Evolutionary conservation across 2,797 vertebrate genomes (phyloP).

Genomic region (Austrolebias charrua): DNA sequence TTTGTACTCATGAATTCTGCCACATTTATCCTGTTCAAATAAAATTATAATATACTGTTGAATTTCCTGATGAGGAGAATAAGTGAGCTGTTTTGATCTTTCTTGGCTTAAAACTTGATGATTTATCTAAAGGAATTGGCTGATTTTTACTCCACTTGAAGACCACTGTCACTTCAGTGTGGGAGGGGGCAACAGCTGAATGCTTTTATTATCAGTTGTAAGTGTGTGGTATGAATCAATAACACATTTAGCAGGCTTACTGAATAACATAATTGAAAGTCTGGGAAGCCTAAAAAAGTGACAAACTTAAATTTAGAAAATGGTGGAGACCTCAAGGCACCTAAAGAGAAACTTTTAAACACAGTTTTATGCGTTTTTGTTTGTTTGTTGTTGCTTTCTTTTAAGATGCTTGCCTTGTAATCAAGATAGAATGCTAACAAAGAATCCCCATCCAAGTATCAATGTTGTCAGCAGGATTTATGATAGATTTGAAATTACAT

Average conservation of each 20-base stretch:
- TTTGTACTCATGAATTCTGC: no score
- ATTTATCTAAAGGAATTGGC: background rate
- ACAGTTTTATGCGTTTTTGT: background rate
- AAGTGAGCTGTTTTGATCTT: background rate
- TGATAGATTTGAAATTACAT: background rate
- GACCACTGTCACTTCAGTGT: background rate
- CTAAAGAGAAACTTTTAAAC: background rate
- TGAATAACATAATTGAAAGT: background rate
- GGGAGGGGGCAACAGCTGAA: background rate
- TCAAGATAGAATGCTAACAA: background rate
- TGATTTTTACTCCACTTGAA: background rate
- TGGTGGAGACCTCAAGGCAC: background rate
- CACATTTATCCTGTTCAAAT: background rate
- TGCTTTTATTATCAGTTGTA: background rate
- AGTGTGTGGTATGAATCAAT: background rate
- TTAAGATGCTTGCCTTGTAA: background rate
- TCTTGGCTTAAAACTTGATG: background rate
- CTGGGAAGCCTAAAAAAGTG: background rate
- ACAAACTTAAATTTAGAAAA: background rate
- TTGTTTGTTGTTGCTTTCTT: background rate
- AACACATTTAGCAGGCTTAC: background rate
- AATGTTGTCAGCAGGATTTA: background rate
- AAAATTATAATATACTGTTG: background rate
- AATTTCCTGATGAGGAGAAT: background rate
- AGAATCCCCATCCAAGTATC: background rate